Percentiles rank a stretch among this genome's conserved stretches.
phyloP scores from a whole-genome alignment of 2,113 vertebrate species.

The Aspiorhynchus laticeps region DNA sequence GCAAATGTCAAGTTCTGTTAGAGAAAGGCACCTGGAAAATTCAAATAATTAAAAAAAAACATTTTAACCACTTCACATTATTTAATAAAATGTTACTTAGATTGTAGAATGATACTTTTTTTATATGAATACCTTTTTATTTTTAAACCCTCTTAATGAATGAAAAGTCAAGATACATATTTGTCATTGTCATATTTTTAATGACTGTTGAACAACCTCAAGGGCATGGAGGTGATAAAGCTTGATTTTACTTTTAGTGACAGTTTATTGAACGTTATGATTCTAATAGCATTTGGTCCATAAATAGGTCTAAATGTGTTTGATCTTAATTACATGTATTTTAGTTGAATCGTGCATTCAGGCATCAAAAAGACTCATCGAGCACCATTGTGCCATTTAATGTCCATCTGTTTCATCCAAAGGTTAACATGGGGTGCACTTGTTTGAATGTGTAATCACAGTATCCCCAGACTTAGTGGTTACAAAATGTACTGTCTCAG shows the following conservation, averaged over 20 bases:
- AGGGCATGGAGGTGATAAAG: not conserved
- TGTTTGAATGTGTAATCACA: not conserved
- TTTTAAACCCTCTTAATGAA: not conserved
- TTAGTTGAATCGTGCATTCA: not conserved
- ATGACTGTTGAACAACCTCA: not conserved
- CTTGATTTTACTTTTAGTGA: not conserved
- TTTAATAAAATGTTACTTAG: not conserved
- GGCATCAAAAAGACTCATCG: not conserved
- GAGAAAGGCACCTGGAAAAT: too few species aligned
- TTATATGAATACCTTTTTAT: not conserved
- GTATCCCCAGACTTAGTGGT: slow-evolving; percentile 46
- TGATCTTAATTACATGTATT: not conserved
- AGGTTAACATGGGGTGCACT: not conserved
- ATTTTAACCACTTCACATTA: not conserved
- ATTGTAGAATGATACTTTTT: not conserved
- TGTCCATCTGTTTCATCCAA: slow-evolving; percentile 20
- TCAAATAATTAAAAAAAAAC: too few species aligned
- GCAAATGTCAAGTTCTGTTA: not conserved
- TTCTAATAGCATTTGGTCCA: not conserved
- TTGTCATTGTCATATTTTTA: not conserved
- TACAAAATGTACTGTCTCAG: not conserved
- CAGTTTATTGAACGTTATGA: not conserved
- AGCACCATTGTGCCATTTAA: not conserved
- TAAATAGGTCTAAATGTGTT: not conserved
- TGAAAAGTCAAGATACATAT: not conserved